Percentiles rank a stretch among this genome's conserved stretches.
These are phyloP conservation scores for Euleptes europaea DNA, from an alignment of 2,113 vertebrate genomes.

Conservation along the genomic window DNA sequence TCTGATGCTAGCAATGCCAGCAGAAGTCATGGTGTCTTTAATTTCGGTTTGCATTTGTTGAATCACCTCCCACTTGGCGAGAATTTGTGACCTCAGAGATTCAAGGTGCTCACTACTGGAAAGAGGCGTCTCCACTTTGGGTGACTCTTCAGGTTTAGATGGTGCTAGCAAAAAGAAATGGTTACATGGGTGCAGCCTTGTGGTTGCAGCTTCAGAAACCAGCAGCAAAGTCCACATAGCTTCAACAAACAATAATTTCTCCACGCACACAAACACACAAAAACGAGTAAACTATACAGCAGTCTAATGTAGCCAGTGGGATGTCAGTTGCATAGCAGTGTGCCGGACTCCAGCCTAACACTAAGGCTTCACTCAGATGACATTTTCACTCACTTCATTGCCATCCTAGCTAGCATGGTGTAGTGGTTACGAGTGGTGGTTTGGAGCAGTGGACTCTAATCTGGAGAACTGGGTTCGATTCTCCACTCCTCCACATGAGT, in stretches of 20 bases:
- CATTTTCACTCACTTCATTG: too few species aligned
- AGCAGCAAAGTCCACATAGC: not conserved
- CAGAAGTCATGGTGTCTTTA: conserved; percentile 63
- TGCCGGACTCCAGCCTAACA: not conserved
- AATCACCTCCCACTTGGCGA: conserved; percentile 68
- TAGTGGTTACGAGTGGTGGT: too few species aligned
- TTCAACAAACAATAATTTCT: not conserved
- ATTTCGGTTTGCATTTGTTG: conserved; percentile 69
- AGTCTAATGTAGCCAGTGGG: not conserved
- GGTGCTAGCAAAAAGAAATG: conserved; percentile 48
- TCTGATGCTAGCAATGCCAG: conserved; percentile 8
- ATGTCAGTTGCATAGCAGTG: not conserved
- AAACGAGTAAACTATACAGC: not conserved
- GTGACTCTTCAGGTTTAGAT: conserved; percentile 5
- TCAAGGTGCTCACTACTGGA: conserved; percentile 54
- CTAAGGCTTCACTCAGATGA: too few species aligned
- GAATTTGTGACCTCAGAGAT: conserved; percentile 68
- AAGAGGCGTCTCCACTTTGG: not conserved
- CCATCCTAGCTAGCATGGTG: too few species aligned
- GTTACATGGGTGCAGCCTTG: not conserved
- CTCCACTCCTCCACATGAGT: too few species aligned
- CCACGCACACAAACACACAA: too few species aligned
- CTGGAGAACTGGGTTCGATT: too few species aligned
- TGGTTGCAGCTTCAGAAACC: not conserved
- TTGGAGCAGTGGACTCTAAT: too few species aligned